These are phyloP conservation scores for Aptenodytes forsteri DNA, from an alignment of 2,113 vertebrate genomes.

Conservation along the genomic window DNA sequence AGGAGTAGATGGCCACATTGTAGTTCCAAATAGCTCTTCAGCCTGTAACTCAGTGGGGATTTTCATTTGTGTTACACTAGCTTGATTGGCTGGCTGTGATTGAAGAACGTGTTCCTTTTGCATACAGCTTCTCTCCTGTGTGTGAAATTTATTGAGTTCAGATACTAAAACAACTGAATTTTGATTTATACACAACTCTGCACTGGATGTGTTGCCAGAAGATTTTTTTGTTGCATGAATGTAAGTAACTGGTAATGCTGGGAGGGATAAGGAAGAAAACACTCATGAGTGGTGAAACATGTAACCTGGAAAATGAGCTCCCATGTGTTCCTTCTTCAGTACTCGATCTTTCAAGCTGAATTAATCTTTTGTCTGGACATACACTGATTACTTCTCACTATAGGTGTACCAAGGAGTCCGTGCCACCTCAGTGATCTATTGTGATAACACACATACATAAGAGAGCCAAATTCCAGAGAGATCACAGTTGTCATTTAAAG, in stretches of 20 bases:
- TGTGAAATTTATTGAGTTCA: not conserved
- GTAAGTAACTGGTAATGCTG: not conserved
- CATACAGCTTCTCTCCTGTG: not conserved
- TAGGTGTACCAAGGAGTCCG: not conserved
- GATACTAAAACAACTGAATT: slow-evolving; percentile 28
- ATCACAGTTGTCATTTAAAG: not conserved
- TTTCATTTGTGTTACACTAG: not conserved
- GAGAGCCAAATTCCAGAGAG: not conserved
- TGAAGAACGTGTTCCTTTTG: slow-evolving; percentile 13
- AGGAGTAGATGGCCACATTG: not conserved
- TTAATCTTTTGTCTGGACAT: not conserved
- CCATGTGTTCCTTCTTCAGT: not conserved
- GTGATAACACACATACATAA: not conserved
- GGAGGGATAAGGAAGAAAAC: not conserved
- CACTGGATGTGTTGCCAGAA: not conserved
- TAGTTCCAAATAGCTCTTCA: slow-evolving; percentile 13
- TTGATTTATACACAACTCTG: not conserved
- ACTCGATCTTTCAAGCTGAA: not conserved
- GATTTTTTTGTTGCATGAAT: not conserved
- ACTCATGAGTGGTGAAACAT: rapidly evolving
- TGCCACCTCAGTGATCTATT: not conserved
- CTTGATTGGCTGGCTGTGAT: slow-evolving; percentile 26
- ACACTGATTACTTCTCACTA: not conserved
- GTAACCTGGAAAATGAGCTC: not conserved
- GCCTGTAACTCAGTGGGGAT: not conserved